Percentiles rank a stretch among this genome's conserved stretches.
phyloP scores from a whole-genome alignment of 2,888 invertebrate species.

The Oasisia sp. region DNA sequence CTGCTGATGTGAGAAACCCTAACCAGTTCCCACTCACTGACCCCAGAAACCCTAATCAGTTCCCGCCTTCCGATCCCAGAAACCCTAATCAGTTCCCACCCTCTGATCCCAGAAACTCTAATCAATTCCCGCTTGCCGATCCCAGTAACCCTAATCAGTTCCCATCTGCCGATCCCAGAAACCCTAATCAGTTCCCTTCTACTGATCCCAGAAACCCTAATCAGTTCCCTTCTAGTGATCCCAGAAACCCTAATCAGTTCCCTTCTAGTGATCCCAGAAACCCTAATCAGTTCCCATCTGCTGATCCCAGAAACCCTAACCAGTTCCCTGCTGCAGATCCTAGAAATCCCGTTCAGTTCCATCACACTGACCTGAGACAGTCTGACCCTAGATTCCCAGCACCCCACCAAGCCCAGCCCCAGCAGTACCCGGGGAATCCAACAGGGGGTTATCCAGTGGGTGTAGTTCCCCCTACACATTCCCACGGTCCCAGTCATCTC shows the following conservation, averaged over 20 bases:
- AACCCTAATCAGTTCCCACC: not conserved
- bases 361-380: not conserved
- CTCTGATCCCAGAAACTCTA: not conserved
- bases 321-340: not conserved
- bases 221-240: not conserved
- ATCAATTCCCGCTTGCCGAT: not conserved
- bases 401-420: not conserved
- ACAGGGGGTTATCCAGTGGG: not conserved
- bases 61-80: not conserved
- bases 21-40: constrained; percentile 2
- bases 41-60: constrained; percentile 6
- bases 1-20: not conserved
- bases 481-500: not conserved
- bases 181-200: not conserved
- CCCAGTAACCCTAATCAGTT: constrained; percentile 6
- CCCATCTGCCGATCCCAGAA: not conserved
- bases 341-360: not conserved
- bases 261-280: not conserved
- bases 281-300: no score
- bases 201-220: not conserved
- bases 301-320: no score
- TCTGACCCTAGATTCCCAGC: not conserved
- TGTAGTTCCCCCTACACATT: not conserved
- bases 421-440: not conserved
- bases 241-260: not conserved